Evolutionary conservation across 2,113 vertebrate species (phyloP).

Genomic region (Cathartes aura): DNA sequence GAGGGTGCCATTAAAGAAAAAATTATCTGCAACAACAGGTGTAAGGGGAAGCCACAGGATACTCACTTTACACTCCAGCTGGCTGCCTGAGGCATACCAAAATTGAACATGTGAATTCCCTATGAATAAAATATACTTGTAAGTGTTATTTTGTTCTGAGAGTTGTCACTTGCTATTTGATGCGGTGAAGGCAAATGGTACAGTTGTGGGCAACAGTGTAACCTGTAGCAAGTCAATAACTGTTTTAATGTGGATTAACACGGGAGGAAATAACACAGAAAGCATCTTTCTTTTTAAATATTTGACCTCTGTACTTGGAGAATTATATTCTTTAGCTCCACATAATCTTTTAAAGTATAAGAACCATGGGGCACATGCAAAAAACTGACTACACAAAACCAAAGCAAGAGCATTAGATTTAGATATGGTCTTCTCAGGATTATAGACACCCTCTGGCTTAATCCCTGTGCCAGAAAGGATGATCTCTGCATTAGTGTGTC

Average conservation of each 20-base stretch:
- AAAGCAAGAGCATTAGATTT: background rate
- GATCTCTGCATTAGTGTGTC: background rate
- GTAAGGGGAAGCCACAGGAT: slow-evolving; percentile 1
- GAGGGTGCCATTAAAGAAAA: background rate
- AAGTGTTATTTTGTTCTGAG: slow-evolving; percentile 8
- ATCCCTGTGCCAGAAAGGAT: background rate
- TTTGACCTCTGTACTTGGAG: background rate
- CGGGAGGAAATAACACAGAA: background rate
- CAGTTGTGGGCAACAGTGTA: background rate
- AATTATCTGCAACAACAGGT: slow-evolving; percentile 38
- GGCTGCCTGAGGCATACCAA: slow-evolving; percentile 44
- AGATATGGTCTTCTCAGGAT: background rate
- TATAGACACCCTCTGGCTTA: background rate
- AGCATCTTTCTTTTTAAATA: background rate
- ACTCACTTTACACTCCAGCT: slow-evolving; percentile 38
- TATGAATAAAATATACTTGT: slow-evolving; percentile 55
- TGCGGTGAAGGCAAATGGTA: background rate
- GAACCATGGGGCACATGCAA: background rate
- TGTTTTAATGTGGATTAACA: background rate
- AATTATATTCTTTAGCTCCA: background rate
- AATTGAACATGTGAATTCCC: slow-evolving; percentile 30
- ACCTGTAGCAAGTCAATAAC: background rate
- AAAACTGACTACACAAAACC: background rate
- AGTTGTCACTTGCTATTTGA: background rate
- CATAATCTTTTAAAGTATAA: background rate